A percentile compares a stretch with the other conserved stretches of the same genome.
Evolutionary conservation across 2,888 invertebrate genomes (phyloP).

Genomic region (Dryobotodes eremita): DNA sequence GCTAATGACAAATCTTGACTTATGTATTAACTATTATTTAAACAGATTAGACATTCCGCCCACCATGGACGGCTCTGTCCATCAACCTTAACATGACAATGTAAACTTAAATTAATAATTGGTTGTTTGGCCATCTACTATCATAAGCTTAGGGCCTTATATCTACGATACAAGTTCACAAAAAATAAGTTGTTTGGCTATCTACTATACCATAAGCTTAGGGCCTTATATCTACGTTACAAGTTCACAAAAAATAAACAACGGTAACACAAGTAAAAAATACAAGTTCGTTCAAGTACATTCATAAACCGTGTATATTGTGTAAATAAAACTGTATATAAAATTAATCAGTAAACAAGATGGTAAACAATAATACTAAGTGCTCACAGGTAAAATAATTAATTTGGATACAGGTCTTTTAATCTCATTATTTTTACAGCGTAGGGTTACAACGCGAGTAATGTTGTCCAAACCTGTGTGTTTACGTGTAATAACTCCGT

Average conservation of each 20-base stretch:
- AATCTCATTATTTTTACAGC: slow-evolving; percentile 12
- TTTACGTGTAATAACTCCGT: too few species aligned
- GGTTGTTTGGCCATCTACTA: slow-evolving; percentile 4
- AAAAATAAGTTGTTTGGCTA: too few species aligned
- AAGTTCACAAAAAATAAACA: background rate
- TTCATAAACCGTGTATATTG: too few species aligned
- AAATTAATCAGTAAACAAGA: too few species aligned
- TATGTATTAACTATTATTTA: background rate
- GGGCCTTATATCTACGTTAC: background rate
- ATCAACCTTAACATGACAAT: background rate
- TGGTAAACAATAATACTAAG: background rate
- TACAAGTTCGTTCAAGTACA: background rate
- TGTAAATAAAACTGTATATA: too few species aligned
- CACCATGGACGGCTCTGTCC: slow-evolving; percentile 10
- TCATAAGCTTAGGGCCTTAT: too few species aligned
- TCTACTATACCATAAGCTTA: background rate
- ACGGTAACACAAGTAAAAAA: too few species aligned
- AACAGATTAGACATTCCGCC: background rate
- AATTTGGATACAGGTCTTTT: slow-evolving; percentile 8
- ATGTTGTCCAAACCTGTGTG: too few species aligned
- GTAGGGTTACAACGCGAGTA: slow-evolving; percentile 3
- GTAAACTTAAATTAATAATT: too few species aligned
- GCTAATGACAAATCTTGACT: background rate
- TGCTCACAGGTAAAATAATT: slow-evolving; percentile 4
- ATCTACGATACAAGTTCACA: too few species aligned